Evolutionary conservation across 2,113 vertebrate genomes (phyloP), one percentile per base, ranked within the genome.

Genomic region (Nothoprocta perdicaria): DNA sequence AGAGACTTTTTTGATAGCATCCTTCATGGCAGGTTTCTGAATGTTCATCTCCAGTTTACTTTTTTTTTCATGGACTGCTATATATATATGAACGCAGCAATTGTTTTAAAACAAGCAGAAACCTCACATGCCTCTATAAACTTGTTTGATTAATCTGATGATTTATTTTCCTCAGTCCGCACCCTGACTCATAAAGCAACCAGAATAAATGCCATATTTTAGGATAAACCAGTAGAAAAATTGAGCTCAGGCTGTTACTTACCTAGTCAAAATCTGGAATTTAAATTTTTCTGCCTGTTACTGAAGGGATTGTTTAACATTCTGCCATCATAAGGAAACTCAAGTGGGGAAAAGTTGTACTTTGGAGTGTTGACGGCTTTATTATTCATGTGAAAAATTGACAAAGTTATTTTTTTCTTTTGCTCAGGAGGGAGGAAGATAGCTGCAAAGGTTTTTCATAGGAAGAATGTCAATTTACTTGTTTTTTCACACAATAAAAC

Each of bases 351-450:
- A 83, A 71, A 76, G 12, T 18, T 57, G 43, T n/a, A 35, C 38
- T 61, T 82, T 41, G 3, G 11, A 2, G 1, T 33, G 26, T 63
- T 48, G 29, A 40, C 76, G 35, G 27, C 29, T 63, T 40, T 48
- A 46, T 71, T 75, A 29, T 46, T 94, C 75, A 22, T 26, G 73
- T 6, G n/a, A 91, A 92, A 85, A 86, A 84, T 0, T 78, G 52
- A 38, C 83, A 75, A 38, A 38, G 76, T 79, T 12, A 24, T 87
- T 89, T 89, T 84, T 87, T 95, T 91, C 55, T 85, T 87, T 80
- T 73, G 63, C 31, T 71, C 38, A 38, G 40, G 53, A 74, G n/a
- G 41, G 67, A 1, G 2, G 14, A 38, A 89, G 79, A 88, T 52
- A 50, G 22, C 41, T 3, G 1, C 41, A 91, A 45, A 94, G 87